Evolutionary conservation across 2,113 vertebrate species (phyloP), one percentile per base, ranked within the genome.

Genomic region (Daphoenositta chrysoptera): DNA sequence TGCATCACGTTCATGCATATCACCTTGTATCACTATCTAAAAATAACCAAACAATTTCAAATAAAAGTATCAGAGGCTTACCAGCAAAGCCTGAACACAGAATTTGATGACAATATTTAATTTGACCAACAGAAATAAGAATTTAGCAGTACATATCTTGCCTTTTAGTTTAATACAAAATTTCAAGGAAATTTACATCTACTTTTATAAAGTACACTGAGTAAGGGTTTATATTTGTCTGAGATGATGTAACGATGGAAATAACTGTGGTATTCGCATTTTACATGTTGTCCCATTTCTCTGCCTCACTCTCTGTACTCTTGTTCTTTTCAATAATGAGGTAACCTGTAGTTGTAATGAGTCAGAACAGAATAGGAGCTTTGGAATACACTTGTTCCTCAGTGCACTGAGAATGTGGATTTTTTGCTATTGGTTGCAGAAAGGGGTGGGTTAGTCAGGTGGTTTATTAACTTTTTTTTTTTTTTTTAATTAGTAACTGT

Each of bases 371-470:
- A 44, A 33, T 6, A 83, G 16, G 6, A 64, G 10, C 12, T 66
- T 26, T 66, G 27, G 10, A 73, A 70, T 44, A 53, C 3, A 15
- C 1, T 57, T 58, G 1, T 2, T 54, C 9, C 23, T 79, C 26
- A 19, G 3, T 23, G 27, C 5, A 27, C 35, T 65, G 13, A 87
- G 22, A 75, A 75, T 48, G 2, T 70, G 26, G 1, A 0, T 0
- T 3, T 26, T 42, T 58, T 64, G 5, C 50, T 93, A 2, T 20
- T 69, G 17, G 2, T 31, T 78, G 4, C 6, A 16, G 23, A 45
- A 5, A 54, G 4, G 6, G 1, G 1, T 27, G 6, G 5, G 4
- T n/a, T 21, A 9, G 8, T 4, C 1, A 4, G 0, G 1, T 15
- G 8, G 2, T 30, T 86, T 40, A 40, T 40, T 40, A 40, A 40